Evolutionary conservation across 2,797 vertebrate species (phyloP).

Genomic region (Catostomus latipinnis): DNA sequence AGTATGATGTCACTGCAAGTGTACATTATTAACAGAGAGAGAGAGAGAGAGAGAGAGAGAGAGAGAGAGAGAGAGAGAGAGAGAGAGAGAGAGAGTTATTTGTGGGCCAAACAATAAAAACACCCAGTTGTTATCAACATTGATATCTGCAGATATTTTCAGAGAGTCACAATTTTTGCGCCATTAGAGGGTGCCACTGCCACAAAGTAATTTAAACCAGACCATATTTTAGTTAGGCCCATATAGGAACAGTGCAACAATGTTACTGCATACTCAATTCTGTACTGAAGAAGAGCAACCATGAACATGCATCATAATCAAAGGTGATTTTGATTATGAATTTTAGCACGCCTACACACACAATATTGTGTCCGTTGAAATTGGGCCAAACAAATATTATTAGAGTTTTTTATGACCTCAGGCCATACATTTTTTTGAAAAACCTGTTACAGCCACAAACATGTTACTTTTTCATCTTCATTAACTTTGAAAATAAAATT

Average conservation of each 20-base stretch:
- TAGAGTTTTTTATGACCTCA: too few species aligned
- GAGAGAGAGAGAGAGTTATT: neutral
- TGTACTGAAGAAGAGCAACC: neutral
- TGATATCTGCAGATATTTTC: constrained; percentile 15
- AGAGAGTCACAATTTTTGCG: neutral
- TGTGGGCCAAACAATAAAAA: neutral
- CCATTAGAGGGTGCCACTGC: constrained; percentile 17
- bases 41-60: neutral
- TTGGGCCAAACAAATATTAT: too few species aligned
- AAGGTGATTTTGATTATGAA: too few species aligned
- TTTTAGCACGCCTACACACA: neutral
- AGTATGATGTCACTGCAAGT: constrained; percentile 5
- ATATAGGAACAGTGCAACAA: neutral
- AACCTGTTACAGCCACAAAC: neutral
- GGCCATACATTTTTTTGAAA: neutral
- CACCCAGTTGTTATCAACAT: constrained; percentile 4
- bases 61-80: neutral
- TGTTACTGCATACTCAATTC: neutral
- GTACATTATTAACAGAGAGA: neutral
- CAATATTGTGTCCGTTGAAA: neutral
- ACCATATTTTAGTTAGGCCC: neutral
- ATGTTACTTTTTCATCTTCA: neutral
- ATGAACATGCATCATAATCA: too few species aligned
- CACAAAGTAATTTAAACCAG: constrained; percentile 19
- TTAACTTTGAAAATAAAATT: too few species aligned